phyloP scores from a whole-genome alignment of 2,113 vertebrate genomes.

The Alethe castanea region DNA sequence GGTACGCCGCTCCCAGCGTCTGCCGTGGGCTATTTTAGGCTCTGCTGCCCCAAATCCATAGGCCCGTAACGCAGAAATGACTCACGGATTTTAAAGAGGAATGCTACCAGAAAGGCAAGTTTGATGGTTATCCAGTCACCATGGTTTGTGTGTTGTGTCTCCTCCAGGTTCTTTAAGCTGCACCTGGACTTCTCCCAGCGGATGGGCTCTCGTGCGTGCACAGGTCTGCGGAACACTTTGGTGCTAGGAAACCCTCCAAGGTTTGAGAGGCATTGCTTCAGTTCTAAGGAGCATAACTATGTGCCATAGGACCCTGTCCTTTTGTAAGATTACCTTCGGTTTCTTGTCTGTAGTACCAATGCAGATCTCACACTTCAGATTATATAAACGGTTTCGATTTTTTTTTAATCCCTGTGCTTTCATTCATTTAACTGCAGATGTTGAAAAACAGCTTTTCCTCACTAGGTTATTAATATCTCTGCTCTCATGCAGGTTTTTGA shows the following conservation, averaged over 20 bases:
- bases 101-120: not conserved
- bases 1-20: not conserved
- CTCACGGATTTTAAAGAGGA: not conserved
- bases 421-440: not conserved
- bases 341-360: not conserved
- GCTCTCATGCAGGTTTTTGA: not conserved
- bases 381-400: not conserved
- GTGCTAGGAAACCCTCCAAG: not conserved
- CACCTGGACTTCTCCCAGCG: not conserved
- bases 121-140: not conserved
- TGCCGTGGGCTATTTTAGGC: not conserved
- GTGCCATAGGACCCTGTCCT: rapidly evolving
- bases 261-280: not conserved
- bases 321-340: not conserved
- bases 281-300: not conserved
- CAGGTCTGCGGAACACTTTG: rapidly evolving
- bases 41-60: not conserved
- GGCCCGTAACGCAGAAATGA: not conserved
- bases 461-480: not conserved
- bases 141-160: not conserved
- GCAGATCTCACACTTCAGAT: not conserved
- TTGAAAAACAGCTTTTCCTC: not conserved
- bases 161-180: not conserved
- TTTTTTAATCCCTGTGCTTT: not conserved
- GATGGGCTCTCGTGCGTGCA: rapidly evolving